phyloP scores from a whole-genome alignment of 1,140 invertebrate genomes.

The Drosophila repletoides region DNA sequence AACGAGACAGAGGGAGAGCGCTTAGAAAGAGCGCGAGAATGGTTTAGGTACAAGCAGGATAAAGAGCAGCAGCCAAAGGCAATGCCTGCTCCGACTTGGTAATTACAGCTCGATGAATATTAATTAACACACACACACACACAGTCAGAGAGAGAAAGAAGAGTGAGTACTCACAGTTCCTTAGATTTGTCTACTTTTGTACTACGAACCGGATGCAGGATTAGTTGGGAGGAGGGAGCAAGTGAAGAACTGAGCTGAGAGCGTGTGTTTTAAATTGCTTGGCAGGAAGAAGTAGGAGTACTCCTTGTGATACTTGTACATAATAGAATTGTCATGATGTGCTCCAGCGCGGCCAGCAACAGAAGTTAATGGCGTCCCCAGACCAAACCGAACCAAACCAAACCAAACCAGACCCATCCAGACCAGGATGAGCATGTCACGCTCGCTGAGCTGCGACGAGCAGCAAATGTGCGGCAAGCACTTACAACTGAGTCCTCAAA shows the following conservation, averaged over 20 bases:
- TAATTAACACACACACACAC: slow-evolving; percentile 54
- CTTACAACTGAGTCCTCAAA: slow-evolving; percentile 36
- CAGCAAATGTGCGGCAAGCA: slow-evolving; percentile 69
- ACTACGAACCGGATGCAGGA: neutral
- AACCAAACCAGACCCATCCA: too few relatives aligned
- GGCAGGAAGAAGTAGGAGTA: too few relatives aligned
- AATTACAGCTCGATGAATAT: slow-evolving; percentile 80
- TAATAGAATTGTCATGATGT: slow-evolving; percentile 52
- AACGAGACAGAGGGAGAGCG: neutral
- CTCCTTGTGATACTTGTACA: slow-evolving; percentile 26
- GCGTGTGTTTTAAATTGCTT: slow-evolving; percentile 33
- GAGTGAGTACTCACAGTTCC: too few relatives aligned
- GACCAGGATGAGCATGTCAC: slow-evolving; percentile 74
- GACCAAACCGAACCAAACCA: too few relatives aligned
- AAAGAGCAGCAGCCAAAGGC: neutral
- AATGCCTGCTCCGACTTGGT: slow-evolving; percentile 34
- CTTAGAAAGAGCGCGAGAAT: neutral
- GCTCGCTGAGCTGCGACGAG: slow-evolving; percentile 75
- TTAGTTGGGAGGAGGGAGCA: too few relatives aligned
- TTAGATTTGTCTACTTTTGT: slow-evolving; percentile 11
- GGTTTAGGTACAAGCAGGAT: too few relatives aligned
- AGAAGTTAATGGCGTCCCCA: too few relatives aligned
- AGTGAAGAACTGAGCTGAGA: too few relatives aligned
- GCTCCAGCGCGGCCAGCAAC: slow-evolving; percentile 39
- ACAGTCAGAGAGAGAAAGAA: neutral